These are phyloP conservation scores for Tamandua tetradactyla DNA, from an alignment of 2,797 vertebrate species.

Conservation along the genomic window DNA sequence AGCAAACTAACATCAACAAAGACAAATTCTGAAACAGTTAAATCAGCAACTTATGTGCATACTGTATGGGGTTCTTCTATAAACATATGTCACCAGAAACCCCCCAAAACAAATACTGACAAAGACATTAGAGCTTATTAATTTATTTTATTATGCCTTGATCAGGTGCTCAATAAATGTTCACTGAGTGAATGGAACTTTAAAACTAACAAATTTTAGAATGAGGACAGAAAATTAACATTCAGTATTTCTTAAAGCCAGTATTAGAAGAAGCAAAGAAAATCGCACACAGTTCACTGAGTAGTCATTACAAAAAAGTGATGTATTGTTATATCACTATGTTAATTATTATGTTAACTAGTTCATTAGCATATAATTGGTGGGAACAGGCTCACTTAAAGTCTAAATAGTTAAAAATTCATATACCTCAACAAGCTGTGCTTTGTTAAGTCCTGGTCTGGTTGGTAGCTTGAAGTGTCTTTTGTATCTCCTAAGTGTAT, in stretches of 20 bases:
- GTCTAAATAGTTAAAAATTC: slow-evolving; percentile 65
- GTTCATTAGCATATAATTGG: slow-evolving; percentile 52
- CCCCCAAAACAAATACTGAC: slow-evolving; percentile 31
- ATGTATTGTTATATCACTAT: background rate
- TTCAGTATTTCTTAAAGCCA: slow-evolving; percentile 19
- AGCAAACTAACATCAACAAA: slow-evolving; percentile 9
- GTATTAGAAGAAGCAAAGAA: slow-evolving; percentile 6
- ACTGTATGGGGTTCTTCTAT: background rate
- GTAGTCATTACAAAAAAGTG: background rate
- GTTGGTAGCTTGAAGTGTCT: slow-evolving; percentile 91
- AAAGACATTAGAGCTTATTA: slow-evolving; percentile 25
- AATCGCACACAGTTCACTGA: background rate
- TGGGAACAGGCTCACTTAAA: slow-evolving; percentile 25
- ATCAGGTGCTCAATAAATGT: slow-evolving; percentile 43
- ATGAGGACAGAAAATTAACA: background rate
- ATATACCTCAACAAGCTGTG: slow-evolving; percentile 90
- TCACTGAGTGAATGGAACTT: slow-evolving; percentile 32
- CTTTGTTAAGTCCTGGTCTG: slow-evolving; percentile 91
- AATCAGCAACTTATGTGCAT: background rate
- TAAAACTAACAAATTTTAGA: slow-evolving; percentile 36
- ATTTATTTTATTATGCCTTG: slow-evolving; percentile 43
- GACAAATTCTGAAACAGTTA: slow-evolving; percentile 8
- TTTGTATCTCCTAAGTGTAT: slow-evolving; percentile 91
- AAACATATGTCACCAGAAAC: slow-evolving; percentile 20
- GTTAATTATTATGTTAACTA: slow-evolving; percentile 33